Conservation (phyloP, 2,888 invertebrate species). For the Noctua pronuba region DNA sequence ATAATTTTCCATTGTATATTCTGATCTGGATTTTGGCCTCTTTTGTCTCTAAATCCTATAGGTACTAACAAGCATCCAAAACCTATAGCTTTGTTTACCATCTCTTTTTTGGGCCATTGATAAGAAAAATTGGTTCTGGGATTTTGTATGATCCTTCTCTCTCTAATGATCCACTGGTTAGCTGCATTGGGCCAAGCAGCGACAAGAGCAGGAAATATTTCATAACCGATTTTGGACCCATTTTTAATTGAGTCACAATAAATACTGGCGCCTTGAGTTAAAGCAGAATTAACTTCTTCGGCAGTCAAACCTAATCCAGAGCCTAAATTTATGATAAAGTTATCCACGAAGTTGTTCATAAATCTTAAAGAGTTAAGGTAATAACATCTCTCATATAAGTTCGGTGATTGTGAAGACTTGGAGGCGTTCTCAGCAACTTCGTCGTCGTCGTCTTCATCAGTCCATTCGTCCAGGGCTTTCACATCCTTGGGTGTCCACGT, state of each 20-base stretch:
- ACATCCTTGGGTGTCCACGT: conserved; percentile 87
- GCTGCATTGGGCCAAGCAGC: conserved; percentile 94
- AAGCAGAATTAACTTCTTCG: conserved; percentile 88
- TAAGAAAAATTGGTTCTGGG: conserved; percentile 90
- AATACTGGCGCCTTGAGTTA: conserved; percentile 92
- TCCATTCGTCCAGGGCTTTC: conserved; percentile 81
- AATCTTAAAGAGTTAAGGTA: conserved; percentile 92
- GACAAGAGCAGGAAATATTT: conserved; percentile 93
- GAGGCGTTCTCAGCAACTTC: conserved; percentile 76
- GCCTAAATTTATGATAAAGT: conserved; percentile 91
- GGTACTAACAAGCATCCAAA: conserved; percentile 93
- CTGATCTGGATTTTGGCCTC: conserved; percentile 90
- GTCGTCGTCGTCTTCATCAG: conserved; percentile 83
- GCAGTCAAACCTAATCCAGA: conserved; percentile 90
- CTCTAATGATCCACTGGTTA: conserved; percentile 92
- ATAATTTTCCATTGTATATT: conserved; percentile 94
- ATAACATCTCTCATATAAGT: conserved; percentile 84
- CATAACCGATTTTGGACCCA: conserved; percentile 88
- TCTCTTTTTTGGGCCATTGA: conserved; percentile 93
- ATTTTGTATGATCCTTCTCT: conserved; percentile 90
- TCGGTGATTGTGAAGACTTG: conserved; percentile 77
- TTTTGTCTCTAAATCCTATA: conserved; percentile 92
- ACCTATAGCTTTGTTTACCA: conserved; percentile 92
- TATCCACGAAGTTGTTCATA: conserved; percentile 92
- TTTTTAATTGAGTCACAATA: conserved; percentile 90